Percentiles rank a stretch among this genome's conserved stretches.
phyloP scores from a whole-genome alignment of 1,140 invertebrate species.

The Musca vetustissima region DNA sequence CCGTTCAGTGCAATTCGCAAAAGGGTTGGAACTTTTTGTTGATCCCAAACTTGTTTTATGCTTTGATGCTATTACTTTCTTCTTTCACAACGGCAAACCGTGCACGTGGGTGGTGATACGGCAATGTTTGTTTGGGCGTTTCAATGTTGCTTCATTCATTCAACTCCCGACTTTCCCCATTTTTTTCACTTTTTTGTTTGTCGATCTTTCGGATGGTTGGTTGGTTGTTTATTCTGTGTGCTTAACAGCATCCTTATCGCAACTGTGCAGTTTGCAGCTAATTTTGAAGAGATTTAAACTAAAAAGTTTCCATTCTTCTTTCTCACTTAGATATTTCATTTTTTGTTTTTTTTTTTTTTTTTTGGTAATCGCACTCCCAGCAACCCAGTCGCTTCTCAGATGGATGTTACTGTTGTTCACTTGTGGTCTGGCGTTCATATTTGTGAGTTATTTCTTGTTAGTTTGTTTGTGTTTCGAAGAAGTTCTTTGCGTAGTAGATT shows the following conservation, averaged over 20 bases:
- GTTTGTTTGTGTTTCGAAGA: too few species aligned
- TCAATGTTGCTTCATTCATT: conserved; percentile 12
- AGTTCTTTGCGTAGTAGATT: too few species aligned
- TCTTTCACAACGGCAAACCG: neutral
- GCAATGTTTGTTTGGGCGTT: neutral
- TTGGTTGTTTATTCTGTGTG: too few species aligned
- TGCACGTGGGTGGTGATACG: neutral
- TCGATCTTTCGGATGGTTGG: neutral
- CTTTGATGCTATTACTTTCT: neutral
- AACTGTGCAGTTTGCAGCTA: conserved; percentile 22
- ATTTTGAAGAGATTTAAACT: conserved; percentile 22
- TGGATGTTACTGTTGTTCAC: too few species aligned
- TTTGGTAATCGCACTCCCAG: too few species aligned
- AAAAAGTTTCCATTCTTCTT: too few species aligned
- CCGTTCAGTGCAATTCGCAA: neutral
- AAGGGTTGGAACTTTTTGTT: neutral
- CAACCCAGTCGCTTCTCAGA: too few species aligned
- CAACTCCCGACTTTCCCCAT: neutral
- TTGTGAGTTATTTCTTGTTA: too few species aligned
- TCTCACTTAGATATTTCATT: too few species aligned
- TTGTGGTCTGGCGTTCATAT: too few species aligned
- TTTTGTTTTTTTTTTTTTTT: too few species aligned
- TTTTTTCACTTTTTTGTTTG: neutral
- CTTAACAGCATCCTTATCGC: conserved; percentile 18
- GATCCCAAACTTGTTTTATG: neutral